Percentiles rank a stretch among this genome's conserved stretches.
Conservation (phyloP, 2,888 invertebrate genomes). For the Stomorhina lunata region DNA sequence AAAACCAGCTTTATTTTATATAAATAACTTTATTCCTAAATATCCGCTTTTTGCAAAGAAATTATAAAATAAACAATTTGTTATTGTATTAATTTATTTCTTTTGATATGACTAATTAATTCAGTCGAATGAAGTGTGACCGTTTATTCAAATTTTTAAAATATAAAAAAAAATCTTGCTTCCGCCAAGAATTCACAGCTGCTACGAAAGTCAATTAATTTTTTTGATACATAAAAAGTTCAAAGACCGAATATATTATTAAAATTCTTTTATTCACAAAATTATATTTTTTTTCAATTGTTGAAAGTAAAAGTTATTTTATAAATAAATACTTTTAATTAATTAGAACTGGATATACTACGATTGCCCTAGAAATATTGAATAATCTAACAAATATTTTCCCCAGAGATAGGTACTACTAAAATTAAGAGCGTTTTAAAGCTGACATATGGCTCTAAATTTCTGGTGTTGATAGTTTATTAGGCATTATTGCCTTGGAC, state of each 20-base stretch:
- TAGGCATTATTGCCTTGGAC: too few species aligned
- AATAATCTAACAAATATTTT: too few species aligned
- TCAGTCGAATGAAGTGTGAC: not conserved
- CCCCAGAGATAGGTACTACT: too few species aligned
- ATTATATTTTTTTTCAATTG: not conserved
- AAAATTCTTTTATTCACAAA: not conserved
- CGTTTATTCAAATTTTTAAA: not conserved
- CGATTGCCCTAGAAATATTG: too few species aligned
- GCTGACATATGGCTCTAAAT: too few species aligned
- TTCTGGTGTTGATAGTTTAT: too few species aligned
- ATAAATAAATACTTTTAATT: too few species aligned
- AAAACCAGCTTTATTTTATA: not conserved
- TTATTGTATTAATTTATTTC: not conserved
- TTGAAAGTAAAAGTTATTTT: too few species aligned
- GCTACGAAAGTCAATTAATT: not conserved
- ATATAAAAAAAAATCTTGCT: not conserved
- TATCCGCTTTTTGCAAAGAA: not conserved
- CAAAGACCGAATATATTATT: constrained; percentile 12
- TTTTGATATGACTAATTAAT: not conserved
- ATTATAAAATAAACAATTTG: not conserved
- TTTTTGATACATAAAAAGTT: not conserved
- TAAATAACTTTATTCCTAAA: not conserved
- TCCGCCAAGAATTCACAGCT: constrained; percentile 2
- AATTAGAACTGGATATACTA: too few species aligned
- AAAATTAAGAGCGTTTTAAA: too few species aligned